Evolutionary conservation across 2,888 invertebrate species (phyloP), one percentile per base, ranked within the genome.

Genomic region (Matsumyia berberina): DNA sequence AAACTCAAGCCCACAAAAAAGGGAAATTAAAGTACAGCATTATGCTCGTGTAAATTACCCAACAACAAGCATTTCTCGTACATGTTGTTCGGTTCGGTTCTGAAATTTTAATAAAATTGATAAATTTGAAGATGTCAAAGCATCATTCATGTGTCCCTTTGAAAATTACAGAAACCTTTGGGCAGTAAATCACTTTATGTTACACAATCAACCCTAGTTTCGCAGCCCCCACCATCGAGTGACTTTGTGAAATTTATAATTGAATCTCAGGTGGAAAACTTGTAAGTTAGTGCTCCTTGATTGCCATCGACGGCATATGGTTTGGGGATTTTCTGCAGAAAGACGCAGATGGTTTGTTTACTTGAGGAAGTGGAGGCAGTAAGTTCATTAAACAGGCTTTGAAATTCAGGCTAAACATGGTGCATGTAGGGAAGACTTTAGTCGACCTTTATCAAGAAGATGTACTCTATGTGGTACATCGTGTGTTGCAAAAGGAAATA

Each of bases 211-310:
- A 80, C 85, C 80, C 74, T 67, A 37, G 58, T 83, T 72, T 55
- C 44, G 19, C 24, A n/a, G n/a, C 24, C 24, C 24, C 24, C 24
- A 3, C 51, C 15, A 39, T 55, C 49, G 33, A 51, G 46, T 86
- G 76, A 86, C 80, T 85, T 85, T 80, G 81, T 86, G 86, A 86
- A 86, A 86, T 81, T 86, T 86, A 81, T 86, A 86, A 86, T 86
- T 86, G 86, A 86, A 86, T 86, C 81, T 86, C 64, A 86, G 81
- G 77, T 72, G 70, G 81, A 76, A 81, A 81, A 80, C 86, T 86
- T 86, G 66, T 55, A 76, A 77, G 86, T 86, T 86, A 86, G 76
- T 77, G 72, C 42, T 86, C 67, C 86, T 77, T 86, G 81, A 86
- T 81, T 86, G 76, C 62, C 77, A 79, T 72, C 55, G 72, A 86